phyloP scores from a whole-genome alignment of 2,888 invertebrate species.

The Abrostola triplasia region DNA sequence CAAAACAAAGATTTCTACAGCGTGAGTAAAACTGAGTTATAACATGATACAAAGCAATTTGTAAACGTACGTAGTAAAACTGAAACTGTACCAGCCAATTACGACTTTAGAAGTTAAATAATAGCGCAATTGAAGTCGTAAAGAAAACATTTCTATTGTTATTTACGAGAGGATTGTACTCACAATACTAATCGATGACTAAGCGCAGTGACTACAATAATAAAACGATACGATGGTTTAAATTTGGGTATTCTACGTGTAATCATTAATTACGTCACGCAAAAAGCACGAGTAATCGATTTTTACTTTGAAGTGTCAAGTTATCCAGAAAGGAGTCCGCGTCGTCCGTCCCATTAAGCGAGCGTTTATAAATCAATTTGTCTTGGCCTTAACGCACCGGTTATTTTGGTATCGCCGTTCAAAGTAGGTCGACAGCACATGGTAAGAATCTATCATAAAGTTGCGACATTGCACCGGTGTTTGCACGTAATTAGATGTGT shows the following conservation, averaged over 20 bases:
- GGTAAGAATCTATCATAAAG: slow-evolving; percentile 68
- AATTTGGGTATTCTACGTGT: slow-evolving; percentile 21
- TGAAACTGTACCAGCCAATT: slow-evolving; percentile 34
- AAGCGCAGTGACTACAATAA: slow-evolving; percentile 1
- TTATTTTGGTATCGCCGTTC: slow-evolving; percentile 70
- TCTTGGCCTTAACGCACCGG: slow-evolving; percentile 66
- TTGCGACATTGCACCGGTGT: slow-evolving; percentile 64
- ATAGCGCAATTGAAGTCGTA: slow-evolving; percentile 13
- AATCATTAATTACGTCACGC: slow-evolving; percentile 45
- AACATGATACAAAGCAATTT: slow-evolving; percentile 21
- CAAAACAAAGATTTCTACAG: slow-evolving; percentile 35
- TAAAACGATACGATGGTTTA: slow-evolving; percentile 35
- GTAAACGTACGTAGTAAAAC: slow-evolving; percentile 14
- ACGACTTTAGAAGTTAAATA: slow-evolving; percentile 6
- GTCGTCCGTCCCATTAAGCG: slow-evolving; percentile 29
- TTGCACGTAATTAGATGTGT: slow-evolving; percentile 31
- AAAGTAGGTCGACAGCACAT: slow-evolving; percentile 73
- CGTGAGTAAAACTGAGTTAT: slow-evolving; percentile 23
- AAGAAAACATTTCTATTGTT: slow-evolving; percentile 12
- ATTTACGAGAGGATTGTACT: slow-evolving; percentile 12
- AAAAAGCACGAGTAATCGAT: slow-evolving; percentile 7
- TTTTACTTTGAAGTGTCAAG: slow-evolving; percentile 34
- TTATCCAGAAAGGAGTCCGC: slow-evolving; percentile 17
- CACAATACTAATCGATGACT: slow-evolving; percentile 24
- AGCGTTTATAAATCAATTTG: slow-evolving; percentile 54